Conservation (phyloP, 2,797 vertebrate genomes). For the Threskiornis aethiopicus region DNA sequence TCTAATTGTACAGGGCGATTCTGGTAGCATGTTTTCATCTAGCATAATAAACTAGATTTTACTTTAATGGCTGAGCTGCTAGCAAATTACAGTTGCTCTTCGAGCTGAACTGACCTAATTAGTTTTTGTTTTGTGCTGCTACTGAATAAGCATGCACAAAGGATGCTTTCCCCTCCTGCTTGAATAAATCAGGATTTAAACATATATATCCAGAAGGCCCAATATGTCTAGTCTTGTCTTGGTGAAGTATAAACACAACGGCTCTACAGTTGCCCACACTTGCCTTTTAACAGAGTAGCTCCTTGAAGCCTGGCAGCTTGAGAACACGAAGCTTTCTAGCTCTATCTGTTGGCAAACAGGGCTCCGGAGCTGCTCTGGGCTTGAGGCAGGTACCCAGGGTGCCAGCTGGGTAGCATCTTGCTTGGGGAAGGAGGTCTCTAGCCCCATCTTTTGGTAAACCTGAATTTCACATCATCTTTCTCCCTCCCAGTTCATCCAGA, state of each 20-base stretch:
- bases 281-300: background rate
- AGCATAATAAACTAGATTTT: background rate
- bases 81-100: constrained; percentile 12
- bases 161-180: background rate
- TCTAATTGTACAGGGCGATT: background rate
- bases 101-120: background rate
- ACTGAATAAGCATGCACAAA: background rate
- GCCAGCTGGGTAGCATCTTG: background rate
- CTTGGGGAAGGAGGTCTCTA: background rate
- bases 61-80: background rate
- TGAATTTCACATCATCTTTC: background rate
- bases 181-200: background rate
- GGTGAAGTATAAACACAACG: background rate
- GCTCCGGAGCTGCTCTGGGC: background rate
- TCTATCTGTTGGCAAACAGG: background rate
- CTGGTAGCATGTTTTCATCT: background rate
- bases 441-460: constrained; percentile 45
- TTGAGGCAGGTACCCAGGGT: background rate
- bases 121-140: background rate
- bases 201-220: background rate
- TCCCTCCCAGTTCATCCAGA: background rate
- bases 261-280: background rate
- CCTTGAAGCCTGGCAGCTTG: background rate
- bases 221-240: background rate
- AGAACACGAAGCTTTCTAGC: background rate